Base-by-base conservation (phyloP, 2,888 invertebrate species). In the Megastigmus dorsalis region DNA sequence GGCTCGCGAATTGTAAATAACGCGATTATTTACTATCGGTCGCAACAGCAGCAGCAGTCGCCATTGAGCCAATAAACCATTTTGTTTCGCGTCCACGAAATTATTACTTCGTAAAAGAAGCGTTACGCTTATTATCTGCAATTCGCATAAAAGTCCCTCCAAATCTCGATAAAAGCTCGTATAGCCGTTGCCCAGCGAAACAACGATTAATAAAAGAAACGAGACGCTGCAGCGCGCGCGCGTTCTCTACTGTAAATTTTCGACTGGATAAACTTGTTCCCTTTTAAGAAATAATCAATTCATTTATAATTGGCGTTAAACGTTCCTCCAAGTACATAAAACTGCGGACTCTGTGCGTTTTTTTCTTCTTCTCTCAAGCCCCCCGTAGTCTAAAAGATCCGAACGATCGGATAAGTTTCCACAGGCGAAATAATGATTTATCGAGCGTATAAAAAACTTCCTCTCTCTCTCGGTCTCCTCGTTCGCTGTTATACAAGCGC, bases 261-360 rank as follows among this genome's bases (percentile, higher is more conserved):
- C n/a, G 41, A 52, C 28, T 2, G 33, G 52, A 74, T 69, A 69
- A 69, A 74, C 74, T 69, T 38, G 69, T 74, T 65, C 63, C 48
- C 28, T 20, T n/a, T 41, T 26, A 28, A 59, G 52, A 38, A 59
- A 75, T 75, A 71, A 75, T 75, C 63, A 75, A 75, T 71, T 75
- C 66, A 60, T 67, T 71, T 71, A 67, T 75, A 75, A 75, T 75
- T 75, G 75, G 70, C 70, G 70, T 75, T 75, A 75, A 75, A 75
- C 60, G 70, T 38, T 67, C 57, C 43, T 36, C 59, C 28, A 23
- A 54, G 55, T 62, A 15, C 63, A 57, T 50, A 63, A 68, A 50
- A 23, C 38, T 23, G n/a, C 20, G n/a, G n/a, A 30, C 36, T 28
- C n/a, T n/a, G n/a, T 30, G 23, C 9, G 9, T 48, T 48, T 54